Evolutionary conservation across 2,113 vertebrate genomes (phyloP).

Genomic region (Dromiciops gliroides): DNA sequence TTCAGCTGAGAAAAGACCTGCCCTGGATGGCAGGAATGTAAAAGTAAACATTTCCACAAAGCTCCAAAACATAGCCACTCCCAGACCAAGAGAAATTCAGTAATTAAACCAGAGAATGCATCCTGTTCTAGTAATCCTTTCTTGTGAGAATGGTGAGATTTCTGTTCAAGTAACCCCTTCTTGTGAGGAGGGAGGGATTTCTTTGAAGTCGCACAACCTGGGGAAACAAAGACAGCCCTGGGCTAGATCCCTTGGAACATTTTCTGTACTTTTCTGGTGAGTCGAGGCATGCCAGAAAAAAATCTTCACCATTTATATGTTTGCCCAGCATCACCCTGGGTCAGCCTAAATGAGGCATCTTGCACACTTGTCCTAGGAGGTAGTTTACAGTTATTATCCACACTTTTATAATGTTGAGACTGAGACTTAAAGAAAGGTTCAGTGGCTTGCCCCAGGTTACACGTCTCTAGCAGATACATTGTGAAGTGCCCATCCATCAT

Average conservation of each 20-base stretch:
- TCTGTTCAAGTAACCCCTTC: not conserved
- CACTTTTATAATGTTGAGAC: constrained; percentile 26
- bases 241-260: not conserved
- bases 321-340: not conserved
- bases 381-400: constrained; percentile 31
- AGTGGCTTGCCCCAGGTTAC: not conserved
- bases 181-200: not conserved
- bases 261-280: constrained; percentile 22
- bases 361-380: not conserved
- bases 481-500: constrained; percentile 5
- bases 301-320: not conserved
- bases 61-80: constrained; percentile 15
- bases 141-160: not conserved
- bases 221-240: constrained; percentile 15
- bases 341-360: constrained; percentile 21
- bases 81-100: not conserved
- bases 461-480: not conserved
- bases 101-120: not conserved
- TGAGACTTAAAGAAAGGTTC: constrained; percentile 22
- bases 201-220: not conserved
- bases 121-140: not conserved
- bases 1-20: constrained; percentile 23
- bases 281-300: constrained; percentile 24
- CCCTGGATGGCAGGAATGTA: constrained; percentile 9
- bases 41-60: not conserved